These are phyloP conservation scores for Saguinus imperator DNA, from an alignment of 2,113 vertebrate genomes.

Conservation along the genomic window DNA sequence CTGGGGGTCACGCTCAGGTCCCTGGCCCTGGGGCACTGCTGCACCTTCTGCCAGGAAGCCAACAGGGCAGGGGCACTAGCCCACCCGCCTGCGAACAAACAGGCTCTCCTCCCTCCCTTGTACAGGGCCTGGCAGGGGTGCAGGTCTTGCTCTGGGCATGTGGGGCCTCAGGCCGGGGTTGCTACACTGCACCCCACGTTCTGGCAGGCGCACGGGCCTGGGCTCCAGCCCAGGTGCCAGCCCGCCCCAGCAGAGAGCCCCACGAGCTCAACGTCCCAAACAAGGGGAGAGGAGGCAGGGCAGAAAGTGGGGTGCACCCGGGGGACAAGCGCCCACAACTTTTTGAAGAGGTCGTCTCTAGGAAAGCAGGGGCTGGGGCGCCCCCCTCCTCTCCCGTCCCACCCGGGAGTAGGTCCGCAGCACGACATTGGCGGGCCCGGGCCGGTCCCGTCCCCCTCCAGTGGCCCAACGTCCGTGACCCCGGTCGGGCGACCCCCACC, in stretches of 20 bases:
- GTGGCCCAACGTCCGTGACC: background rate
- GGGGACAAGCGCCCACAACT: constrained; percentile 16
- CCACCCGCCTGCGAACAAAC: too few species aligned
- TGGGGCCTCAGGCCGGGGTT: background rate
- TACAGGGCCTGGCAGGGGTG: background rate
- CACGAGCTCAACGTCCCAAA: background rate
- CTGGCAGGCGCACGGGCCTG: background rate
- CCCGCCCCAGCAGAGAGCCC: background rate
- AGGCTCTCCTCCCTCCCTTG: background rate
- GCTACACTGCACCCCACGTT: background rate
- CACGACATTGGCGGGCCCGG: background rate
- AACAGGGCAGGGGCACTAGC: background rate
- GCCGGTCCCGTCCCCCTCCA: background rate
- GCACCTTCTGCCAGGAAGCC: background rate
- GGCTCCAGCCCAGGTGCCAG: background rate
- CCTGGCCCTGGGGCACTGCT: too few species aligned
- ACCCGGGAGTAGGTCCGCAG: background rate
- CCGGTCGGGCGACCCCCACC: too few species aligned
- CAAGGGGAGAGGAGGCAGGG: background rate
- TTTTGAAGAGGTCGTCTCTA: background rate
- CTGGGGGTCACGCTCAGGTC: background rate
- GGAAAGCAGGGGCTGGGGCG: background rate
- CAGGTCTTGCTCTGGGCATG: background rate
- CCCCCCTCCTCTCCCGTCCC: background rate
- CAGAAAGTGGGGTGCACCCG: background rate